Percentiles rank a stretch among this genome's conserved stretches.
Conservation (phyloP, 2,797 vertebrate species). For the Phalloptychus januarius region DNA sequence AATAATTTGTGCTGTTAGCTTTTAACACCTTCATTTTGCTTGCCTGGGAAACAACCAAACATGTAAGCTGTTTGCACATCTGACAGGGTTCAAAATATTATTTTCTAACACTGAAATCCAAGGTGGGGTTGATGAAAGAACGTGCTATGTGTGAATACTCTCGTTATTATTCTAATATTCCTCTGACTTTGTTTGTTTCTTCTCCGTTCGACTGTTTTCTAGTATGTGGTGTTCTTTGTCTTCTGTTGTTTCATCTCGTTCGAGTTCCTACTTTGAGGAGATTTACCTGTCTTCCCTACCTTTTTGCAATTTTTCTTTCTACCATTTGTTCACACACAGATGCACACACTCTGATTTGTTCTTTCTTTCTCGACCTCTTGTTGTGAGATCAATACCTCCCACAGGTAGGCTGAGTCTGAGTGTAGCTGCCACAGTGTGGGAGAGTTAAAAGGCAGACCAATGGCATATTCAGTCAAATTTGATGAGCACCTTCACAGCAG, state of each 20-base stretch:
- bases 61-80: slow-evolving; percentile 2
- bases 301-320: slow-evolving; percentile 35
- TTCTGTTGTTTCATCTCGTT: slow-evolving; percentile 19
- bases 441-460: slow-evolving; percentile 57
- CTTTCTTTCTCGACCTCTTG: slow-evolving; percentile 39
- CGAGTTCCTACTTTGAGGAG: slow-evolving; percentile 31
- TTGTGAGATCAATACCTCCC: slow-evolving; percentile 65
- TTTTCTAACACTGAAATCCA: slow-evolving; percentile 11
- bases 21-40: slow-evolving; percentile 3
- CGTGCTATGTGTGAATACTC: not conserved
- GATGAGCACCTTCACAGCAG: slow-evolving; percentile 43
- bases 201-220: slow-evolving; percentile 7
- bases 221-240: slow-evolving; percentile 24
- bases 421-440: slow-evolving; percentile 52
- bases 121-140: not conserved
- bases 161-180: not conserved
- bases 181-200: slow-evolving; percentile 1
- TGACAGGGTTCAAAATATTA: slow-evolving; percentile 5
- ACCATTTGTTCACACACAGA: slow-evolving; percentile 26
- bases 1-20: slow-evolving; percentile 9
- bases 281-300: slow-evolving; percentile 42
- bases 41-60: slow-evolving; percentile 6
- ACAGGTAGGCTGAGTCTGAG: slow-evolving; percentile 55
- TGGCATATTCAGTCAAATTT: slow-evolving; percentile 50
- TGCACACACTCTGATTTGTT: slow-evolving; percentile 28